Conservation (phyloP, 2,888 invertebrate species). For the Agriotes lineatus region DNA sequence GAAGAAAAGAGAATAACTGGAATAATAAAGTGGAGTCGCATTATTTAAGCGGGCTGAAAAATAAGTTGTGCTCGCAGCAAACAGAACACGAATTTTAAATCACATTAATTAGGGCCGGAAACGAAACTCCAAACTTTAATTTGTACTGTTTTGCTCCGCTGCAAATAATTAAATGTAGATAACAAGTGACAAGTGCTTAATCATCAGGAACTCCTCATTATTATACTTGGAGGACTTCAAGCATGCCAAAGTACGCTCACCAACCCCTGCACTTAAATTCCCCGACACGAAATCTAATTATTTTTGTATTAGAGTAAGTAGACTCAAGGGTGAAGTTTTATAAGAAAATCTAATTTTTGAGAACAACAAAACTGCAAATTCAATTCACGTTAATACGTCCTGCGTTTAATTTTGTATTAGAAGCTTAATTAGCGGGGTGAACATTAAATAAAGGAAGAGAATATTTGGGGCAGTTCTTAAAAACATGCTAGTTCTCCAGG, state of each 20-base stretch:
- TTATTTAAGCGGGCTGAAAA: not conserved
- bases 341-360: constrained; percentile 42
- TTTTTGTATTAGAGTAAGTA: constrained; percentile 45
- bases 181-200: constrained; percentile 45
- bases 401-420: not conserved
- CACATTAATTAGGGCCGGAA: constrained; percentile 14
- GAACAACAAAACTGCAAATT: constrained; percentile 39
- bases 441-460: no score
- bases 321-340: constrained; percentile 40
- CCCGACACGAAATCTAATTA: constrained; percentile 42
- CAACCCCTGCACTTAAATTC: constrained; percentile 41
- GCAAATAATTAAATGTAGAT: constrained; percentile 42
- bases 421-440: not conserved
- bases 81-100: not conserved
- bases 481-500: no score
- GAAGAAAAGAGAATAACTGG: no score
- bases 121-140: constrained; percentile 15
- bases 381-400: constrained; percentile 20
- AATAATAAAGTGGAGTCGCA: no score
- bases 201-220: constrained; percentile 42
- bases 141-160: constrained; percentile 21
- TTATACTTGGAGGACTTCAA: constrained; percentile 33
- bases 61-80: not conserved
- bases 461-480: no score
- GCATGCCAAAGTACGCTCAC: constrained; percentile 26